Percentiles rank a stretch among this genome's conserved stretches.
These are phyloP conservation scores for Festucalex cinctus DNA, from an alignment of 2,113 vertebrate species.

Conservation along the genomic window DNA sequence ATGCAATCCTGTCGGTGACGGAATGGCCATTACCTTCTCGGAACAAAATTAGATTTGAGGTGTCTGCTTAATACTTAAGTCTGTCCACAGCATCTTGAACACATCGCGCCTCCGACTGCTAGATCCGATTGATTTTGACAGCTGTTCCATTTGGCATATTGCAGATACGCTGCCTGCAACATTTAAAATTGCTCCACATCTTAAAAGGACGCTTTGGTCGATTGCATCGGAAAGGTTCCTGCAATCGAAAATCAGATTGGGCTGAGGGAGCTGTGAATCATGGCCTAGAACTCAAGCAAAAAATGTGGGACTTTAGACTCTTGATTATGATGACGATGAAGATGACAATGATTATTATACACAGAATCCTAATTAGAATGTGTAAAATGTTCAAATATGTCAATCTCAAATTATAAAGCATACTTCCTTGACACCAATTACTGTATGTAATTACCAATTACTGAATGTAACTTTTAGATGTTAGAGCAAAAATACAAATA, in stretches of 20 bases:
- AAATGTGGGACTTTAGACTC: no score
- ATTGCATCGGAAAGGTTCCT: slow-evolving; percentile 57
- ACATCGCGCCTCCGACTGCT: slow-evolving; percentile 19
- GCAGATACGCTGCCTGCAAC: slow-evolving; percentile 37
- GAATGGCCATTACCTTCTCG: slow-evolving; percentile 1
- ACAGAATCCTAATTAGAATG: no score
- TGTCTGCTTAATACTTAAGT: slow-evolving; percentile 29
- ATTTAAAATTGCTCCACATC: slow-evolving; percentile 62
- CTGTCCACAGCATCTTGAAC: slow-evolving; percentile 26
- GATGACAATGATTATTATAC: no score
- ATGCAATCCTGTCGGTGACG: neutral
- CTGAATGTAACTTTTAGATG: neutral
- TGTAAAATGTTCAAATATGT: no score
- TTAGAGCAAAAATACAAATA: neutral
- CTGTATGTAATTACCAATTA: neutral
- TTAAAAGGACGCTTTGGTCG: slow-evolving; percentile 56
- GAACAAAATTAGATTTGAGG: slow-evolving; percentile 35
- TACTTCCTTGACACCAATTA: no score
- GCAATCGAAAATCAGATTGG: slow-evolving; percentile 43
- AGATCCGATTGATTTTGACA: slow-evolving; percentile 54
- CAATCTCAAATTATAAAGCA: no score
- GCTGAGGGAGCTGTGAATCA: slow-evolving; percentile 10
- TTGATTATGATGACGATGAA: no score
- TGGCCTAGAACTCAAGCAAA: no score
- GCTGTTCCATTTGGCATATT: slow-evolving; percentile 53